These are phyloP conservation scores for Leptinotarsa undecemlineata DNA, from an alignment of 1,140 invertebrate species.

Conservation along the genomic window DNA sequence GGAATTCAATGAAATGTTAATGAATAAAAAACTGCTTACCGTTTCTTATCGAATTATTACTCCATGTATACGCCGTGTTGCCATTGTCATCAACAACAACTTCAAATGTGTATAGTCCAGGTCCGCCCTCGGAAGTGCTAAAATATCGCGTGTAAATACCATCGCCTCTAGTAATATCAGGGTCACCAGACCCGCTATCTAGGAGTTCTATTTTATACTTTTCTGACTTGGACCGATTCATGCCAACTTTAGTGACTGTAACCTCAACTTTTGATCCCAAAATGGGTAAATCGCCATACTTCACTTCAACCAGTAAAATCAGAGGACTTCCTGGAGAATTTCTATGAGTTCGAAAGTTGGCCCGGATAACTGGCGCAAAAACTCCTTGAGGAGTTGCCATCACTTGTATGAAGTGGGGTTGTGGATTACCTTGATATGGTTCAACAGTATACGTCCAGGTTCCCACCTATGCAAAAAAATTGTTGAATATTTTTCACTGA, in stretches of 20 bases:
- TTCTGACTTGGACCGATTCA: conserved; percentile 55
- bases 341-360: conserved; percentile 54
- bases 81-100: conserved; percentile 58
- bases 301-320: conserved; percentile 61
- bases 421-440: conserved; percentile 61
- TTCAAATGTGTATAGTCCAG: conserved; percentile 61
- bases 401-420: conserved; percentile 63
- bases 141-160: conserved; percentile 70
- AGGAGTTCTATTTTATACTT: conserved; percentile 59
- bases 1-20: neutral
- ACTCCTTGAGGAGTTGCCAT: conserved; percentile 56
- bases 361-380: conserved; percentile 52
- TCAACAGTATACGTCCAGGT: conserved; percentile 65
- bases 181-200: conserved; percentile 67
- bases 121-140: conserved; percentile 56
- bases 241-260: conserved; percentile 53
- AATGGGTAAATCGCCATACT: conserved; percentile 59
- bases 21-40: conserved; percentile 39
- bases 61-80: conserved; percentile 58
- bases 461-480: conserved; percentile 55
- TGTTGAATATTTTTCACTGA: neutral
- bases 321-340: conserved; percentile 51
- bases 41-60: conserved; percentile 37
- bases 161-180: conserved; percentile 67
- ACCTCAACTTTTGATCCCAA: conserved; percentile 60